A percentile compares a stretch with the other conserved stretches of the same genome.
phyloP scores from a whole-genome alignment of 2,797 vertebrate species.

The Rhinatrema bivittatum region DNA sequence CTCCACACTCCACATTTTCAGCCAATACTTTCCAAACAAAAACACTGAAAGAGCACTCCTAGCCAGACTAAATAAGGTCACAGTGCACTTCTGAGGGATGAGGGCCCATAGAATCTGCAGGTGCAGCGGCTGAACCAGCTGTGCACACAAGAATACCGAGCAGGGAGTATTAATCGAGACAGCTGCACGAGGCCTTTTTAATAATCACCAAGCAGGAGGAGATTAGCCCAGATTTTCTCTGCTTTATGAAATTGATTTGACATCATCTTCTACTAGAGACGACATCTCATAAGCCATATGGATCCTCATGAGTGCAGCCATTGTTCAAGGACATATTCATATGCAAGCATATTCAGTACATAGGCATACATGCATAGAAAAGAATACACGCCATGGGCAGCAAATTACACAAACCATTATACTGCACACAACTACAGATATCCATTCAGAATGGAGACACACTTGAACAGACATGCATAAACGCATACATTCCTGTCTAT shows the following conservation, averaged over 20 bases:
- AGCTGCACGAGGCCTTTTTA: conserved; percentile 49
- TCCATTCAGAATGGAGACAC: too few relatives aligned
- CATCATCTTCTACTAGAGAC: conserved; percentile 24
- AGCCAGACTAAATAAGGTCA: conserved; percentile 10
- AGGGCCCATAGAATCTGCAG: conserved; percentile 37
- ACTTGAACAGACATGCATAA: too few relatives aligned
- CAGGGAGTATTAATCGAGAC: conserved; percentile 47
- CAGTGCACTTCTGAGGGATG: conserved; percentile 20
- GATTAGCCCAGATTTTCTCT: conserved; percentile 52
- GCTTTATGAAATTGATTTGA: conserved; percentile 52
- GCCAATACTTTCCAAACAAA: conserved; percentile 29
- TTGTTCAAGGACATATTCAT: too few relatives aligned
- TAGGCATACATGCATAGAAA: too few relatives aligned
- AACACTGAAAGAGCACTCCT: conserved; percentile 4
- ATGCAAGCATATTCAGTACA: too few relatives aligned
- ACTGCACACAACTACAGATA: too few relatives aligned
- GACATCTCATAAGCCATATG: conserved; percentile 24
- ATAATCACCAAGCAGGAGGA: conserved; percentile 33
- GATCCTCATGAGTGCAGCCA: too few relatives aligned
- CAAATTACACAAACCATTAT: too few relatives aligned
- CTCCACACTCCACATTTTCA: not conserved
- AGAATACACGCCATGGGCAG: too few relatives aligned
- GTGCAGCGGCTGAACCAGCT: conserved; percentile 49
- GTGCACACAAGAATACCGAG: conserved; percentile 42
- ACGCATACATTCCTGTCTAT: too few relatives aligned